Conservation (phyloP, 2,888 invertebrate genomes). For the Griposia aprilina region DNA sequence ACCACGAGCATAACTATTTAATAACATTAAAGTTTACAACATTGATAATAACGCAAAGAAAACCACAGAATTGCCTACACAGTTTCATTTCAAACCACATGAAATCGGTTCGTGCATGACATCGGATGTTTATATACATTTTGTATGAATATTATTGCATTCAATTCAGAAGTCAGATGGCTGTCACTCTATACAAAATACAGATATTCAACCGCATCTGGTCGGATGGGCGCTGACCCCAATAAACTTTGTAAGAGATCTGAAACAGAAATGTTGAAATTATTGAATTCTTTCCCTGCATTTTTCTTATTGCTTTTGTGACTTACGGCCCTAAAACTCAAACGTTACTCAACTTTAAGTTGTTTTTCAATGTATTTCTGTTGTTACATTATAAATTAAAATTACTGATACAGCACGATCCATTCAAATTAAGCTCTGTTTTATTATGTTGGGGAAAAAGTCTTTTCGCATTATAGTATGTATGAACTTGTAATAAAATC, state of each 20-base stretch:
- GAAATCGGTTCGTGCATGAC: conserved; percentile 24
- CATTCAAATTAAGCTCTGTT: neutral
- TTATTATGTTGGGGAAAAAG: no score
- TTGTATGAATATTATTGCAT: conserved; percentile 41
- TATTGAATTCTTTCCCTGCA: conserved; percentile 3
- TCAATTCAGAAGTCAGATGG: conserved; percentile 26
- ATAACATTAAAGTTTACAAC: conserved; percentile 10
- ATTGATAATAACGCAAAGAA: conserved; percentile 19
- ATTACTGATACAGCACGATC: neutral
- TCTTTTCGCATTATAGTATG: no score
- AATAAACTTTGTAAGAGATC: conserved; percentile 27
- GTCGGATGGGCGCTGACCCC: conserved; percentile 21
- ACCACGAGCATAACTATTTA: neutral
- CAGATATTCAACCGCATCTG: conserved; percentile 45
- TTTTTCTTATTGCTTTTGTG: neutral
- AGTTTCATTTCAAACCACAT: conserved; percentile 39
- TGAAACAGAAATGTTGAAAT: conserved; percentile 9
- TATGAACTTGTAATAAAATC: no score
- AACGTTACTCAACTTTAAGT: neutral
- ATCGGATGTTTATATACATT: conserved; percentile 8
- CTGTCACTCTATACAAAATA: conserved; percentile 23
- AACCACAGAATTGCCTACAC: conserved; percentile 31
- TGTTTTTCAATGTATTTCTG: neutral
- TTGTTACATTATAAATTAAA: neutral
- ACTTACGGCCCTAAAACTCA: neutral